These are phyloP conservation scores for Otolemur garnettii DNA, from an alignment of 2,113 vertebrate genomes.

Conservation along the genomic window DNA sequence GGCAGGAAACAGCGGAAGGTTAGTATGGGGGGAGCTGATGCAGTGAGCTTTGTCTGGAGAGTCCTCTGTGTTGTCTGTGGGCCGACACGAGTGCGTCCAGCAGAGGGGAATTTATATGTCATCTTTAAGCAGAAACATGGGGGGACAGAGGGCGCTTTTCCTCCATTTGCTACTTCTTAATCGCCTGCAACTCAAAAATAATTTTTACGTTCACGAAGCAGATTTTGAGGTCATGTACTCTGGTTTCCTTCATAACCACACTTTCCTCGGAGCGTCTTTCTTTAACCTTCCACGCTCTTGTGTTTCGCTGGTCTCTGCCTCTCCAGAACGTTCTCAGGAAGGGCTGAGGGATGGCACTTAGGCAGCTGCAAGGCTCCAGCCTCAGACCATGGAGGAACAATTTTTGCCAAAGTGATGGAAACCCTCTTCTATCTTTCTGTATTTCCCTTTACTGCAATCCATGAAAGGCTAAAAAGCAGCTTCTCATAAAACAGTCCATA, in stretches of 20 bases:
- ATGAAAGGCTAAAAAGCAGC: constrained; percentile 39
- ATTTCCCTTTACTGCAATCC: constrained; percentile 41
- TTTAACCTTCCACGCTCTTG: neutral
- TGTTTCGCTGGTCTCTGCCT: neutral
- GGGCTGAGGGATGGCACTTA: neutral
- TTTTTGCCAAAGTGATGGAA: neutral
- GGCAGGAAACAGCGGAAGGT: neutral
- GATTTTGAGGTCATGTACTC: neutral
- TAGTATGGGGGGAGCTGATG: neutral
- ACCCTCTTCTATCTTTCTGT: constrained; percentile 10
- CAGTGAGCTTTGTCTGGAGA: neutral
- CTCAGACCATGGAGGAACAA: neutral
- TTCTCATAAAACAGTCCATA: constrained; percentile 64
- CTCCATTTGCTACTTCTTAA: neutral
- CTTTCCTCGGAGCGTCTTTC: neutral
- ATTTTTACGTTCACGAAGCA: neutral
- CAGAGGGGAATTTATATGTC: neutral
- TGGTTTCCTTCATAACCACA: neutral
- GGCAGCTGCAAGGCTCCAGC: neutral
- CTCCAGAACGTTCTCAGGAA: neutral
- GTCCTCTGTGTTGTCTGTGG: neutral
- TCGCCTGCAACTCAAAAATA: neutral
- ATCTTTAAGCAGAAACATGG: neutral
- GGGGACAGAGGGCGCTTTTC: neutral
- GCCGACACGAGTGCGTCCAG: too few species aligned